Evolutionary conservation across 2,797 vertebrate species (phyloP).

Genomic region (Phylloscopus collybita): DNA sequence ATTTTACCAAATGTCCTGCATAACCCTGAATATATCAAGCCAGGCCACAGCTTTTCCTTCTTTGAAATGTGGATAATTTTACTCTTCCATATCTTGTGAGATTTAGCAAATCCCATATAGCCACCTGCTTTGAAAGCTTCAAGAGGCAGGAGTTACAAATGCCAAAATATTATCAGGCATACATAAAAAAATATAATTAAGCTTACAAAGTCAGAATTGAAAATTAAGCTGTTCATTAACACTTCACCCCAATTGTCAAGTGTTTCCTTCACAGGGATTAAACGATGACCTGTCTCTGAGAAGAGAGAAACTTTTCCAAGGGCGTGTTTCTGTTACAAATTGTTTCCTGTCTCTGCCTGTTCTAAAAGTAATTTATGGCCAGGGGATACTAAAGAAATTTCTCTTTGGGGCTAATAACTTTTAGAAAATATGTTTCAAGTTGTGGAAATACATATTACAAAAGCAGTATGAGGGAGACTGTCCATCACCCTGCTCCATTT

Average conservation of each 20-base stretch:
- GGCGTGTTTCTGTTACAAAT: background rate
- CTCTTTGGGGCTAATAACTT: background rate
- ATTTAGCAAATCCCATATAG: background rate
- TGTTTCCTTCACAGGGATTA: background rate
- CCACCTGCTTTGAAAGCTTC: background rate
- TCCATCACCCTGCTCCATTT: background rate
- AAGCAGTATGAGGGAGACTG: background rate
- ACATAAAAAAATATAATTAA: background rate
- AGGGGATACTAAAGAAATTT: slow-evolving; percentile 11
- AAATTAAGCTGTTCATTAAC: slow-evolving; percentile 10
- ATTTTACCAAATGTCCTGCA: background rate
- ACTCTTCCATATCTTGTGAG: background rate
- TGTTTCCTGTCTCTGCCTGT: background rate
- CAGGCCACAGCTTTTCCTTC: background rate
- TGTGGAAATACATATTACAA: background rate
- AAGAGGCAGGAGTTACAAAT: background rate
- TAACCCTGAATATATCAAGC: background rate
- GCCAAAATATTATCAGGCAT: background rate
- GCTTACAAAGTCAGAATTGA: background rate
- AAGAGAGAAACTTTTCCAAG: background rate
- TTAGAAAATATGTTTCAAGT: background rate
- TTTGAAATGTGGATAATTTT: background rate
- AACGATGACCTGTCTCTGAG: background rate
- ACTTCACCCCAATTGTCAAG: background rate
- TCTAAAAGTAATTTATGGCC: background rate